A percentile compares a stretch with the other conserved stretches of the same genome.
These are phyloP conservation scores for Fregetta grallaria DNA, from an alignment of 2,113 vertebrate species.

Conservation along the genomic window DNA sequence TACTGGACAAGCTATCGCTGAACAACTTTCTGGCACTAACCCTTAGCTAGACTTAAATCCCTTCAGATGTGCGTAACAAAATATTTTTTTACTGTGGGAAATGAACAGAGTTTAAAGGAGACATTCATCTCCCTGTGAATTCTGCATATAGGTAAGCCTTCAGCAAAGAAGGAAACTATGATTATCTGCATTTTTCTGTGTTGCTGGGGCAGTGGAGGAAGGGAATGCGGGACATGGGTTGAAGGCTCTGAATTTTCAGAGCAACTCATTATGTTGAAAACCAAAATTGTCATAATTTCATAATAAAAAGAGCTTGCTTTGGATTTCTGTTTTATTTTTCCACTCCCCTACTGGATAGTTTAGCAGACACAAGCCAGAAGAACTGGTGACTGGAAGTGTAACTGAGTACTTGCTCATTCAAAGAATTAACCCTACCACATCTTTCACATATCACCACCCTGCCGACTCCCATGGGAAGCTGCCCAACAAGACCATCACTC, in stretches of 20 bases:
- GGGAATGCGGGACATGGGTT: not conserved
- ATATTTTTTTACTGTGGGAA: not conserved
- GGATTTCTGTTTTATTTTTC: not conserved
- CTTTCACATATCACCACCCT: not conserved
- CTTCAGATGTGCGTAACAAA: not conserved
- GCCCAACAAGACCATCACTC: conserved; percentile 20
- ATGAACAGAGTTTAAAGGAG: not conserved
- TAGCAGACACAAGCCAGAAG: not conserved
- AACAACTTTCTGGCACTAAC: not conserved
- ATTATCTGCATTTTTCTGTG: not conserved
- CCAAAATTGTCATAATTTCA: not conserved
- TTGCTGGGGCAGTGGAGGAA: not conserved
- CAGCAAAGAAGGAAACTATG: not conserved
- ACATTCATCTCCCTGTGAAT: not conserved
- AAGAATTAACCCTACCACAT: not conserved
- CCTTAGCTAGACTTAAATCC: not conserved
- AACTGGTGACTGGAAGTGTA: not conserved
- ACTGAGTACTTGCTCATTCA: not conserved
- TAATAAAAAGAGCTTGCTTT: not conserved
- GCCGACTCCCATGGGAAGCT: not conserved
- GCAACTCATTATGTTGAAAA: not conserved
- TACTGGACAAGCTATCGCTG: not conserved
- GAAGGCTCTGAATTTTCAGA: not conserved
- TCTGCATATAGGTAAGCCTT: not conserved
- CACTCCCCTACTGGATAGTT: not conserved